A percentile compares a stretch with the other conserved stretches of the same genome.
Conservation (phyloP, 2,888 invertebrate genomes). For the Hirtodrosophila alboralis region DNA sequence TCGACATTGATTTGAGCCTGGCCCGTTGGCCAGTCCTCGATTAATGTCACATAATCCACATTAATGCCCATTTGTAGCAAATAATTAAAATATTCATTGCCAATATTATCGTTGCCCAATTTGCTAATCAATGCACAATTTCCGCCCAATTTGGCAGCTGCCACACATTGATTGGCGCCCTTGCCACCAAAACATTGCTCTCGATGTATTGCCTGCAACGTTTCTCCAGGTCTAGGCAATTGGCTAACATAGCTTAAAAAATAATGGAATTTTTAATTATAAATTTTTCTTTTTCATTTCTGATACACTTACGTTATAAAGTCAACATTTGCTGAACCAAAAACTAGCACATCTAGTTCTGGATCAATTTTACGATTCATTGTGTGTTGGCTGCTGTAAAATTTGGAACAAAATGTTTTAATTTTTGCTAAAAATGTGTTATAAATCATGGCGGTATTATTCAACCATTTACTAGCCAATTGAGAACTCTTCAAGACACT, state of each 20-base stretch:
- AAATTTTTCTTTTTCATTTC: no score
- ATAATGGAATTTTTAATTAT: no score
- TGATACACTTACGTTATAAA: slow-evolving; percentile 89
- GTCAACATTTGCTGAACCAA: slow-evolving; percentile 94
- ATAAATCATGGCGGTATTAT: slow-evolving; percentile 5
- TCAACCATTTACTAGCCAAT: no score
- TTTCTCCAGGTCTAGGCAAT: slow-evolving; percentile 94
- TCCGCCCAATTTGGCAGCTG: slow-evolving; percentile 93
- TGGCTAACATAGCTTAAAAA: slow-evolving; percentile 89
- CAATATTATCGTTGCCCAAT: slow-evolving; percentile 95
- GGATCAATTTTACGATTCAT: slow-evolving; percentile 30
- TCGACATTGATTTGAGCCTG: slow-evolving; percentile 95
- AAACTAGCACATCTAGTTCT: slow-evolving; percentile 86
- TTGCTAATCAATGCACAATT: slow-evolving; percentile 92
- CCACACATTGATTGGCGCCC: slow-evolving; percentile 98
- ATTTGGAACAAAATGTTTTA: slow-evolving; percentile 4
- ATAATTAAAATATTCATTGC: slow-evolving; percentile 89
- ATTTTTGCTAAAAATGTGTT: slow-evolving; percentile 18
- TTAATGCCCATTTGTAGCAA: slow-evolving; percentile 88
- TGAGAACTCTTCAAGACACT: no score
- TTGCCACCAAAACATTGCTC: slow-evolving; percentile 96
- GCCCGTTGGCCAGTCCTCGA: slow-evolving; percentile 87
- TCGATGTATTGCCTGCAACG: slow-evolving; percentile 92
- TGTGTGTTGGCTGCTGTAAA: not conserved
- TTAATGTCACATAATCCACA: slow-evolving; percentile 83